Evolutionary conservation across 2,113 vertebrate genomes (phyloP).

Genomic region (Eretmochelys imbricata): DNA sequence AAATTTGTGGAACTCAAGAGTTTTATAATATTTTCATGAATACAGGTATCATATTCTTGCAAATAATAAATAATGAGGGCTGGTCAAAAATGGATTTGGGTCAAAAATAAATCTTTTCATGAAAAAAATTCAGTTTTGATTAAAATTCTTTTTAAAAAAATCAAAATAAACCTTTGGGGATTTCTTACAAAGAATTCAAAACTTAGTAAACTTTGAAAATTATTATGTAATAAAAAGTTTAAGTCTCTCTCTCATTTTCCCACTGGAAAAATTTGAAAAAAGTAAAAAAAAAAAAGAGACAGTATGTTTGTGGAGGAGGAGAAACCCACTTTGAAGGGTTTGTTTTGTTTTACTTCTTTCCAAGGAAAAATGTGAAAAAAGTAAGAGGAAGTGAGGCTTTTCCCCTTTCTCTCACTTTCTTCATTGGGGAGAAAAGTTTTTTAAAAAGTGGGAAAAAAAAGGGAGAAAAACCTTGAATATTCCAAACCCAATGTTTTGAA

Average conservation of each 20-base stretch:
- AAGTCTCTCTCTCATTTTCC: constrained; percentile 20
- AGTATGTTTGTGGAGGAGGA: neutral
- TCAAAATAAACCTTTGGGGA: neutral
- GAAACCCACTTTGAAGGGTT: neutral
- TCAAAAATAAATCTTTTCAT: constrained; percentile 16
- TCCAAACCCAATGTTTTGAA: neutral
- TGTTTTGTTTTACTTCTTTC: neutral
- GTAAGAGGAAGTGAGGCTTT: constrained; percentile 48
- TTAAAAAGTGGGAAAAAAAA: neutral
- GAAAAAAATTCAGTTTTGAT: neutral
- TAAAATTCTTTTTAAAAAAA: neutral
- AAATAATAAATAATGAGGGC: neutral
- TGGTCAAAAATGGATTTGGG: neutral
- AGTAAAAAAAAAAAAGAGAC: neutral
- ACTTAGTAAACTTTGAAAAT: neutral
- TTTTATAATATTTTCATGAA: neutral
- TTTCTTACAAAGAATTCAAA: neutral
- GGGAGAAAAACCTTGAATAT: neutral
- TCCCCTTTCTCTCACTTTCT: neutral
- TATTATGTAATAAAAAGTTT: neutral
- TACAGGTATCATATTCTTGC: neutral
- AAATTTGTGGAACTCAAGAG: neutral
- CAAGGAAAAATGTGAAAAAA: neutral
- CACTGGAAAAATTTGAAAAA: constrained; percentile 27
- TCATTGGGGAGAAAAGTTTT: neutral